phyloP scores from a whole-genome alignment of 2,797 vertebrate genomes.

The Enteromius treurensis region DNA sequence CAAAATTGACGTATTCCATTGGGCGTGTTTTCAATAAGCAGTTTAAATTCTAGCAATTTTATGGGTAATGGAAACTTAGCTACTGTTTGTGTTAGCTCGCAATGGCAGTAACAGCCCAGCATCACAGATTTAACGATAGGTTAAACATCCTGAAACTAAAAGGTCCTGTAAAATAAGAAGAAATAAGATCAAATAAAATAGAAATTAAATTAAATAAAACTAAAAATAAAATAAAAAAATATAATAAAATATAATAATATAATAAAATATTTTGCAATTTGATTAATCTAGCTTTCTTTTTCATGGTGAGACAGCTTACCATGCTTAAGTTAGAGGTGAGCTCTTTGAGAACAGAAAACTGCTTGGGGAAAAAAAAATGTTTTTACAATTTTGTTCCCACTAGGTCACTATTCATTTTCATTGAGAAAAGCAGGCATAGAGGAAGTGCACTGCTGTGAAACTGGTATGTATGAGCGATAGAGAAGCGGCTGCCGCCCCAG shows the following conservation, averaged over 20 bases:
- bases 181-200: background rate
- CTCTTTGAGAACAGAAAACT: background rate
- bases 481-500: background rate
- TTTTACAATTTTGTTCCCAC: background rate
- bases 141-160: background rate
- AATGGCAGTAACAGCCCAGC: background rate
- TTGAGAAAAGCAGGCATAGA: background rate
- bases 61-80: too few species aligned
- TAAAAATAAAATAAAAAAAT: background rate
- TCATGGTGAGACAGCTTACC: background rate
- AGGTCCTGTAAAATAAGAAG: background rate
- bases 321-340: background rate
- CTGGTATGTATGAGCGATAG: background rate
- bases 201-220: too few species aligned
- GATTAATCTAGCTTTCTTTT: background rate
- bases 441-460: background rate
- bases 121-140: background rate
- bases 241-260: background rate
- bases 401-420: conserved; percentile 1
- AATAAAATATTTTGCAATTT: background rate
- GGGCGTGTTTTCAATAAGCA: too few species aligned
- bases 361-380: background rate
- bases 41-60: too few species aligned
- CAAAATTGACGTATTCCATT: too few species aligned
- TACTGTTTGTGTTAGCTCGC: background rate